phyloP scores from a whole-genome alignment of 2,113 vertebrate species.

The Notothenia coriiceps region DNA sequence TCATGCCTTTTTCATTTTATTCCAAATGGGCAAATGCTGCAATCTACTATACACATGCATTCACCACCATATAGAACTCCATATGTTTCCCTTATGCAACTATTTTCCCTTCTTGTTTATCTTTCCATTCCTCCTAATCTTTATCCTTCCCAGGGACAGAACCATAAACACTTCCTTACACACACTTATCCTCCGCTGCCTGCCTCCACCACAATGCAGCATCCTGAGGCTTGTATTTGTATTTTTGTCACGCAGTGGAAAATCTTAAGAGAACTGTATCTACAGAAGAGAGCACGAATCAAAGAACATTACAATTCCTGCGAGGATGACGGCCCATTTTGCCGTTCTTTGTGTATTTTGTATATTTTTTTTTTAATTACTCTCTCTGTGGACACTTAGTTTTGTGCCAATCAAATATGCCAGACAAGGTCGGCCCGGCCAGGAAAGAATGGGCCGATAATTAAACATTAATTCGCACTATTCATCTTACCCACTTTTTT shows the following conservation, averaged over 20 bases:
- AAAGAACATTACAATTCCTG: conserved; percentile 72
- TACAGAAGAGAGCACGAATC: conserved; percentile 69
- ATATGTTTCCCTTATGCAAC: conserved; percentile 37
- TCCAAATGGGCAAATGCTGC: too few relatives aligned
- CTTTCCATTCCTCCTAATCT: conserved; percentile 40
- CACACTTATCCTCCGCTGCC: conserved; percentile 62
- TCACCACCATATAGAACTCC: not conserved
- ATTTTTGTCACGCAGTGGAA: conserved; percentile 59
- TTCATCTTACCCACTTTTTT: conserved; percentile 20
- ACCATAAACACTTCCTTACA: conserved; percentile 59
- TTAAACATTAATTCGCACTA: conserved; percentile 45
- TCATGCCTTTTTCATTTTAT: too few relatives aligned
- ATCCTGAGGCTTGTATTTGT: conserved; percentile 62
- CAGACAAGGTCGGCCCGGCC: not conserved
- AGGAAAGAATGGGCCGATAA: not conserved
- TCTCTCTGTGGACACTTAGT: conserved; percentile 42
- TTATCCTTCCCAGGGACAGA: conserved; percentile 36
- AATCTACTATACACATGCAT: too few relatives aligned
- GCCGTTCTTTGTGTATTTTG: conserved; percentile 38
- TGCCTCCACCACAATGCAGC: conserved; percentile 49
- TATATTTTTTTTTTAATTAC: conserved; percentile 27
- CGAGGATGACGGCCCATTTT: conserved; percentile 65
- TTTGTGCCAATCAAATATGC: conserved; percentile 36
- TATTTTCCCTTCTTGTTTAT: conserved; percentile 8
- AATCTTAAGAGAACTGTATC: conserved; percentile 68